Conservation (phyloP, 2,113 vertebrate species). For the Pyrgilauda ruficollis region DNA sequence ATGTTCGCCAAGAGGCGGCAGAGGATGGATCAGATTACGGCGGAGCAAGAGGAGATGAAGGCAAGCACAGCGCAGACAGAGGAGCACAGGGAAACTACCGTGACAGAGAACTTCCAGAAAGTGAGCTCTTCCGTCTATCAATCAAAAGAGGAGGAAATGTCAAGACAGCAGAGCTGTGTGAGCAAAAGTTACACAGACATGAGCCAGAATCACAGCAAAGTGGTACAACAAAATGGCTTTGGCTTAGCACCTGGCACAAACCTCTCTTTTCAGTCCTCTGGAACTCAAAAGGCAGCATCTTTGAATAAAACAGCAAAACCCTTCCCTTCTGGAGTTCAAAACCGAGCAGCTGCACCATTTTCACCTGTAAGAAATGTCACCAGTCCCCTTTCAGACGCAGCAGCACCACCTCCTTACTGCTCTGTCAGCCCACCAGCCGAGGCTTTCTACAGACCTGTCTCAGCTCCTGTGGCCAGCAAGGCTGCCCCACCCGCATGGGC, state of each 20-base stretch:
- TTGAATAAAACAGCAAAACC: conserved; percentile 87
- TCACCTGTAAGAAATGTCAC: conserved; percentile 70
- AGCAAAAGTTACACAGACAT: conserved; percentile 82
- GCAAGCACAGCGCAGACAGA: conserved; percentile 74
- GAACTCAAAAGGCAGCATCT: conserved; percentile 67
- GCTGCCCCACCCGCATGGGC: conserved; percentile 76
- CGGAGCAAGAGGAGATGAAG: conserved; percentile 88
- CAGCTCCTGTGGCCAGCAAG: conserved; percentile 55
- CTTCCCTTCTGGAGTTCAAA: conserved; percentile 76
- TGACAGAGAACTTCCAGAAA: conserved; percentile 54
- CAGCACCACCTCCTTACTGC: conserved; percentile 76
- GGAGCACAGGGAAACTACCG: conserved; percentile 30
- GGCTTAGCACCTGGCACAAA: conserved; percentile 38
- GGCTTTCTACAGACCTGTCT: conserved; percentile 73
- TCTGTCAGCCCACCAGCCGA: conserved; percentile 74
- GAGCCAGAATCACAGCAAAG: conserved; percentile 65
- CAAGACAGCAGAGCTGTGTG: conserved; percentile 47
- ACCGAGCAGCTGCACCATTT: conserved; percentile 75
- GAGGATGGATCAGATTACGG: conserved; percentile 91
- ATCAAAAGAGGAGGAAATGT: conserved; percentile 42
- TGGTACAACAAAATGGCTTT: conserved; percentile 81
- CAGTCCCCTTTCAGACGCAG: conserved; percentile 79
- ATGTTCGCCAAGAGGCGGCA: conserved; percentile 93
- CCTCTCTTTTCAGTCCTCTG: conserved; percentile 68
- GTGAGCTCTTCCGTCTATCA: conserved; percentile 69